These are phyloP conservation scores for Bubo bubo DNA, from an alignment of 2,113 vertebrate genomes.

Conservation along the genomic window DNA sequence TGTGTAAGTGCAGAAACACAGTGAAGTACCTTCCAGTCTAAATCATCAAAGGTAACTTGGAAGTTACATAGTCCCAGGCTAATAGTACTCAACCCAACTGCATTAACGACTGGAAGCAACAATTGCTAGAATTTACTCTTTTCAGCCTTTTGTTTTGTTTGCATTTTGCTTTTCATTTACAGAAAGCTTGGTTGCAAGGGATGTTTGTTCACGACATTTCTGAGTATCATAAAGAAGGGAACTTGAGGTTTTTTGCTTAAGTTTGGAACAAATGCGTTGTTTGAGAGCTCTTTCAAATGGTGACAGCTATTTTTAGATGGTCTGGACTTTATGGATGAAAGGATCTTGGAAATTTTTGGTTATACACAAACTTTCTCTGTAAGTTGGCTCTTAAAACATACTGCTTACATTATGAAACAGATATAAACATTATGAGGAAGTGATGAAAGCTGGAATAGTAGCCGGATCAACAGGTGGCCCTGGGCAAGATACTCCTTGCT, in stretches of 20 bases:
- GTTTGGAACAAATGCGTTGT: not conserved
- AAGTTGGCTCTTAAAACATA: not conserved
- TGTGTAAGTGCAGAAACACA: not conserved
- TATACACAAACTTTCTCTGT: not conserved
- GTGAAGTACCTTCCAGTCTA: not conserved
- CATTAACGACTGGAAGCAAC: not conserved
- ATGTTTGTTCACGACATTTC: not conserved
- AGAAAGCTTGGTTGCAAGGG: not conserved
- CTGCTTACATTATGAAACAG: not conserved
- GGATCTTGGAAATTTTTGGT: not conserved
- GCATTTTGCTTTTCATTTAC: not conserved
- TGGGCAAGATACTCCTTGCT: not conserved
- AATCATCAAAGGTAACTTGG: not conserved
- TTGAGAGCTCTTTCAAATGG: not conserved
- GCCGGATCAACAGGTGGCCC: not conserved
- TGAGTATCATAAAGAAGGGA: not conserved
- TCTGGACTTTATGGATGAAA: not conserved
- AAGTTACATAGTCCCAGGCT: not conserved
- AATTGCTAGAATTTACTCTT: not conserved
- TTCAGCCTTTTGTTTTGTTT: not conserved
- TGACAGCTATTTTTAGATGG: not conserved
- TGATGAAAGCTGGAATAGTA: not conserved
- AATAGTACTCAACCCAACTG: not conserved
- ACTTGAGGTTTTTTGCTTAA: not conserved
- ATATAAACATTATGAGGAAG: not conserved